A percentile compares a stretch with the other conserved stretches of the same genome.
These are phyloP conservation scores for Cataglyphis albicans DNA, from an alignment of 2,888 invertebrate genomes.

Conservation along the genomic window DNA sequence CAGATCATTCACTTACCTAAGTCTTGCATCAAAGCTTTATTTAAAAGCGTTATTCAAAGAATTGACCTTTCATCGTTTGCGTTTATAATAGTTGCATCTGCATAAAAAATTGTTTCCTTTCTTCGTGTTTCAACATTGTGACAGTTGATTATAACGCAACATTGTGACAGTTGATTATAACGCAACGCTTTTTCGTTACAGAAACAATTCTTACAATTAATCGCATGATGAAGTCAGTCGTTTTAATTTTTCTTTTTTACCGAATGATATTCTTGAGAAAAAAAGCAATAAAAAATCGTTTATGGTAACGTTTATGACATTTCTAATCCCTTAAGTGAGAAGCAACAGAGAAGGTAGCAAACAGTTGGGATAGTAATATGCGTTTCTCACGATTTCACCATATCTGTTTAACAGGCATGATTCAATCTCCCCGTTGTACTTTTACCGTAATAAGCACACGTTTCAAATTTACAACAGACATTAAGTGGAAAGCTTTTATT, in stretches of 20 bases:
- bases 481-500: background rate
- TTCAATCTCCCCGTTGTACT: conserved; percentile 54
- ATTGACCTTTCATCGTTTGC: conserved; percentile 21
- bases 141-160: conserved; percentile 4
- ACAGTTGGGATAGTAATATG: conserved; percentile 40
- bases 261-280: background rate
- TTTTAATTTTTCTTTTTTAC: background rate
- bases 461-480: conserved; percentile 24
- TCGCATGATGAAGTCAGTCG: conserved; percentile 15
- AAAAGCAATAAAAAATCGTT: background rate
- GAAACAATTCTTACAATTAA: conserved; percentile 36
- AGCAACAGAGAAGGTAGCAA: conserved; percentile 15
- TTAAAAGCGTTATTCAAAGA: background rate
- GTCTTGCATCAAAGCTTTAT: background rate
- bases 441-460: conserved; percentile 12
- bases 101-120: conserved; percentile 26
- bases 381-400: conserved; percentile 65
- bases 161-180: conserved; percentile 17
- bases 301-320: background rate
- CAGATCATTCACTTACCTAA: conserved; percentile 16
- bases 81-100: background rate
- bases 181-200: conserved; percentile 9
- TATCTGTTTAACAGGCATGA: conserved; percentile 38
- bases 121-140: conserved; percentile 8
- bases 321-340: conserved; percentile 36